Conservation (phyloP, 1,140 invertebrate species). For the Heliconius hermathena region DNA sequence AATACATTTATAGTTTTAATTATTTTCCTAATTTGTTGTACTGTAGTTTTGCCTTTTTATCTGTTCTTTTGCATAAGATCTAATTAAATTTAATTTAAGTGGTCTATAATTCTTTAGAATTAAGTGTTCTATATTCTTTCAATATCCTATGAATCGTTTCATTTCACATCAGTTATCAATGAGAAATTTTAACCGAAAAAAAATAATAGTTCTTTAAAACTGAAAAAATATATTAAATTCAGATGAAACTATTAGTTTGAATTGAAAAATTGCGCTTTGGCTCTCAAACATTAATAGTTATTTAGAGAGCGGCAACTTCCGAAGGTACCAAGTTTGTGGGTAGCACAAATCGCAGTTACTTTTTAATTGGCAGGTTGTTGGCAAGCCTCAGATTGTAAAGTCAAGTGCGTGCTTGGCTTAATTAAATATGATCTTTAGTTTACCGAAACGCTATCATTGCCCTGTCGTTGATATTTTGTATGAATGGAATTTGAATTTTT, state of each 20-base stretch:
- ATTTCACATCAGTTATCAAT: background rate
- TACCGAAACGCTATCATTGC: constrained; percentile 15
- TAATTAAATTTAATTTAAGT: no score
- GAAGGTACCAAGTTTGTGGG: background rate
- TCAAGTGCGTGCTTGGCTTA: constrained; percentile 24
- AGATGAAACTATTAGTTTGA: background rate
- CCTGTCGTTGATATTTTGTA: constrained; percentile 1
- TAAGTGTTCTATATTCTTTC: background rate
- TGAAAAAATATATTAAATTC: background rate
- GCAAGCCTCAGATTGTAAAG: constrained; percentile 24
- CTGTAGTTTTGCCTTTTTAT: no score
- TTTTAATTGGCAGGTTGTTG: constrained; percentile 29
- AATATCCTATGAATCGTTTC: background rate
- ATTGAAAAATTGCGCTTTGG: constrained; percentile 17
- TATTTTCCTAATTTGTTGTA: no score
- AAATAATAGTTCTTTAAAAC: constrained; percentile 2
- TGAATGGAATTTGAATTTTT: background rate
- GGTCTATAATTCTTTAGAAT: no score
- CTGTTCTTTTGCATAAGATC: no score
- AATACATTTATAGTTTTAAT: no score
- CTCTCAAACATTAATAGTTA: constrained; percentile 21
- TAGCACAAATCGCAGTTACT: constrained; percentile 26
- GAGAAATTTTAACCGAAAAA: background rate
- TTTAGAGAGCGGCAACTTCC: constrained; percentile 12
- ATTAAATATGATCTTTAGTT: constrained; percentile 28